A percentile compares a stretch with the other conserved stretches of the same genome.
Conservation (phyloP, 2,888 invertebrate genomes). For the Leptarthrus brevirostris region DNA sequence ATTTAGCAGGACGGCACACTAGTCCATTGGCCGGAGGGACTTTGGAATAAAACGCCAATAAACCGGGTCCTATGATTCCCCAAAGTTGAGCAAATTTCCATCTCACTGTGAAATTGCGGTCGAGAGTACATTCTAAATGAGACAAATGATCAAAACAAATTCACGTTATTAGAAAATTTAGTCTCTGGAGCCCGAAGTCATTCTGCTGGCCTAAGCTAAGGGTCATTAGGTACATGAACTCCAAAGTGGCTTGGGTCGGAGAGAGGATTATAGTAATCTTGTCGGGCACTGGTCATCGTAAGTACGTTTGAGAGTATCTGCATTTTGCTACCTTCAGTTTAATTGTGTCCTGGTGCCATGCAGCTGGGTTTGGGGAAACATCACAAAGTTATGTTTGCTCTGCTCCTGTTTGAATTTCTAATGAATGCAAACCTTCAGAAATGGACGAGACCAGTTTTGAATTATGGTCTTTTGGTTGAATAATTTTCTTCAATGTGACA, state of each 20-base stretch:
- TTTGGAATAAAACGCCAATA: slow-evolving; percentile 17
- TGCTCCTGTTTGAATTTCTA: not conserved
- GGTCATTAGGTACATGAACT: slow-evolving; percentile 39
- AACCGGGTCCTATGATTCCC: slow-evolving; percentile 13
- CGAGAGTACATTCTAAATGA: slow-evolving; percentile 49
- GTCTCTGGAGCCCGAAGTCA: slow-evolving; percentile 17
- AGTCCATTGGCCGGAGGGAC: not conserved
- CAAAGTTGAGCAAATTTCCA: slow-evolving; percentile 44
- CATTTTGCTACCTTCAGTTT: slow-evolving; percentile 23
- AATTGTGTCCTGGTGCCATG: slow-evolving; percentile 23
- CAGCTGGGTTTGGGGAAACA: slow-evolving; percentile 5
- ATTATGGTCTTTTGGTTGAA: slow-evolving; percentile 7
- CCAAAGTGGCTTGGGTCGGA: slow-evolving; percentile 9
- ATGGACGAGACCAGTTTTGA: slow-evolving; percentile 8
- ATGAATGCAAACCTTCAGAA: slow-evolving; percentile 26
- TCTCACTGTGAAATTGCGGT: slow-evolving; percentile 44
- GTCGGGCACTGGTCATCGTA: slow-evolving; percentile 15
- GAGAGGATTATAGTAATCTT: slow-evolving; percentile 31
- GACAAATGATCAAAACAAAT: slow-evolving; percentile 51
- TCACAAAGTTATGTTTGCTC: slow-evolving; percentile 34
- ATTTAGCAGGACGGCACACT: not conserved
- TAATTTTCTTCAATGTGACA: slow-evolving; percentile 1
- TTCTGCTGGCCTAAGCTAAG: not conserved
- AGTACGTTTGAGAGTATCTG: slow-evolving; percentile 21
- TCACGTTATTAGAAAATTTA: slow-evolving; percentile 47